A percentile compares a stretch with the other conserved stretches of the same genome.
These are phyloP conservation scores for Paralvinella palmiformis DNA, from an alignment of 1,140 invertebrate species.

Conservation along the genomic window DNA sequence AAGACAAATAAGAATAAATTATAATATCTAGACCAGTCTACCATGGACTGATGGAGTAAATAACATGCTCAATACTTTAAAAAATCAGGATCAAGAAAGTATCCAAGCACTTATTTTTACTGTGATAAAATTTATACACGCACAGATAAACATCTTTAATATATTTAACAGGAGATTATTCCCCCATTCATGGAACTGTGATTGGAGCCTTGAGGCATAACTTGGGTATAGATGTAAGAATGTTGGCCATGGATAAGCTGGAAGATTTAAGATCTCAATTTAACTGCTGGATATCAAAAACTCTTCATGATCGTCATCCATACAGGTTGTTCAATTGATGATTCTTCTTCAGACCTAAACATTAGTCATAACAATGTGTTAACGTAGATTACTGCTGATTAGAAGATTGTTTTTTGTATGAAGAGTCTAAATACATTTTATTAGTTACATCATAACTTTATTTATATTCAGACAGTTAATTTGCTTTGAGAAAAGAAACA, in stretches of 20 bases:
- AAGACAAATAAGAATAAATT: neutral
- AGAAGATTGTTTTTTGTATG: neutral
- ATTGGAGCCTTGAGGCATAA: conserved; percentile 36
- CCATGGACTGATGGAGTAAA: neutral
- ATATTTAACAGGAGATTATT: conserved; percentile 34
- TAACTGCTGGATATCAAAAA: conserved; percentile 43
- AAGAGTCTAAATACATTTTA: neutral
- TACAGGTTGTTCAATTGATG: too few relatives aligned
- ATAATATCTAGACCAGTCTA: neutral
- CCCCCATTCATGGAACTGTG: conserved; percentile 26
- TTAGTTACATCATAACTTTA: neutral
- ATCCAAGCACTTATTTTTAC: neutral
- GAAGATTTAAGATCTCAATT: conserved; percentile 38
- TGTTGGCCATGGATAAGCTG: conserved; percentile 33
- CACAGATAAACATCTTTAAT: neutral
- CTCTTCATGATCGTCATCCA: conserved; percentile 27
- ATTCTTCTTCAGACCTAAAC: too few relatives aligned
- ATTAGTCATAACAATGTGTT: neutral
- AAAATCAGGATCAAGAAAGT: neutral
- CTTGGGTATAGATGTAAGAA: conserved; percentile 28
- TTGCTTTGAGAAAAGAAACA: conserved; percentile 14
- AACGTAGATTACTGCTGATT: neutral
- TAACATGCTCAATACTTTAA: neutral
- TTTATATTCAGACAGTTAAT: conserved; percentile 11
- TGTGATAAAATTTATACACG: neutral